These are phyloP conservation scores for Micromys minutus DNA, from an alignment of 2,113 vertebrate genomes.

Conservation along the genomic window DNA sequence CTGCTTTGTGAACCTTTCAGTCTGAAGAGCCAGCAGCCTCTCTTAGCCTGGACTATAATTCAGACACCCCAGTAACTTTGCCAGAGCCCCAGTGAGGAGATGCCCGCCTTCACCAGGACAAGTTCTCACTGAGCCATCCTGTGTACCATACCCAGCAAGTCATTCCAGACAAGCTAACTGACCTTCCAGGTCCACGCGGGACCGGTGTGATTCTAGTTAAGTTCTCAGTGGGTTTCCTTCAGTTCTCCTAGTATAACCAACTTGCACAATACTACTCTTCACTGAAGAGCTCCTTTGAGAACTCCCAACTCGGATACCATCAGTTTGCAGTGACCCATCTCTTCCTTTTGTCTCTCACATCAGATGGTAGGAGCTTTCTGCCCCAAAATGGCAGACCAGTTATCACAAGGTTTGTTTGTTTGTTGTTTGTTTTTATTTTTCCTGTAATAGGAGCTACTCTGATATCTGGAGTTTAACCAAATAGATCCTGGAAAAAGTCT, in stretches of 20 bases:
- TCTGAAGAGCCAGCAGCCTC: background rate
- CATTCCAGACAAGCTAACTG: background rate
- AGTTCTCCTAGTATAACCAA: background rate
- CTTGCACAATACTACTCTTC: background rate
- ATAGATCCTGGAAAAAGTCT: background rate
- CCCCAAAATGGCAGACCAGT: fast-evolving
- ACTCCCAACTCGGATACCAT: background rate
- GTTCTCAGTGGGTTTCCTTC: background rate
- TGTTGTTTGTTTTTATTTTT: background rate
- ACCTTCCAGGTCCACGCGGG: background rate
- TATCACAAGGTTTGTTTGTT: background rate
- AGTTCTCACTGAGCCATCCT: background rate
- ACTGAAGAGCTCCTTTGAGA: no score
- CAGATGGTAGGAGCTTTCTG: background rate
- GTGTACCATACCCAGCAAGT: no score
- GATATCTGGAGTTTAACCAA: background rate
- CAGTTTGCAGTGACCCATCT: background rate
- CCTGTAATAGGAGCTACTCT: background rate
- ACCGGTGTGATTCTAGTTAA: background rate
- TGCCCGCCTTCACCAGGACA: background rate
- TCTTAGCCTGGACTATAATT: background rate
- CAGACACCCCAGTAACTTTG: background rate
- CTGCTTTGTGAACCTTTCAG: background rate
- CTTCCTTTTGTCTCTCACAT: background rate
- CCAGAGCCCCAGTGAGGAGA: no score